Evolutionary conservation across 2,113 vertebrate species (phyloP), one percentile per base, ranked within the genome.

Genomic region (Corvus moneduloides): DNA sequence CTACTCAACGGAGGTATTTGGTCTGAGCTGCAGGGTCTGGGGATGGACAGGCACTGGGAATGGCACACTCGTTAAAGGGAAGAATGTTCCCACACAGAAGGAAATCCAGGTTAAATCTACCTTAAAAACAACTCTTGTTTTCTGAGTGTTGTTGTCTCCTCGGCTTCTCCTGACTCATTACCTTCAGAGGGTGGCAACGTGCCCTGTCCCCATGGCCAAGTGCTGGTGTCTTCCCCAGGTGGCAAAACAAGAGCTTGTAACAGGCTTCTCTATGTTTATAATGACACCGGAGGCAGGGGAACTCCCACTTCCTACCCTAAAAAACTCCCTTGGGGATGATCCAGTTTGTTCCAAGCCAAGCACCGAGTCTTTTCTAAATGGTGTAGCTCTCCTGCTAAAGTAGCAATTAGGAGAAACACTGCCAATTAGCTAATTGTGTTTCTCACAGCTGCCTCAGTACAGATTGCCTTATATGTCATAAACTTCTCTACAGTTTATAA

Each of bases 381-480:
- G n/a, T 82, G 54, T 3, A 15, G 8, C 66, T 94, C 87, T 74
- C 69, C 56, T 58, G 58, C 64, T 75, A 16, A 86, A 95, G n/a
- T 2, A 84, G 72, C 79, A 90, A 90, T 90, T 92, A 92, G 73
- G 73, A 89, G 80, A 90, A 92, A 43, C 88, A 55, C 51, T 90
- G 76, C 90, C 93, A 93, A 90, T 96, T 92, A 97, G 92, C 90
- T 94, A 89, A 96, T 93, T 92, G 79, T 82, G 11, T 88, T 95
- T 96, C 83, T 93, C 68, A 71, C 85, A 80, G 92, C 85, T 92
- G 90, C 88, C 79, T 88, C 48, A 6, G 61, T 86, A 32, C 92
- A 93, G 83, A 94, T 92, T 95, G 86, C 90, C 94, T 96, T 96
- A 90, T 94, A 95, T 82, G 96, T 69, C 92, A 95, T 75, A 93